Evolutionary conservation across 2,797 vertebrate genomes (phyloP), one percentile per base, ranked within the genome.

Genomic region (Heliangelus exortis): DNA sequence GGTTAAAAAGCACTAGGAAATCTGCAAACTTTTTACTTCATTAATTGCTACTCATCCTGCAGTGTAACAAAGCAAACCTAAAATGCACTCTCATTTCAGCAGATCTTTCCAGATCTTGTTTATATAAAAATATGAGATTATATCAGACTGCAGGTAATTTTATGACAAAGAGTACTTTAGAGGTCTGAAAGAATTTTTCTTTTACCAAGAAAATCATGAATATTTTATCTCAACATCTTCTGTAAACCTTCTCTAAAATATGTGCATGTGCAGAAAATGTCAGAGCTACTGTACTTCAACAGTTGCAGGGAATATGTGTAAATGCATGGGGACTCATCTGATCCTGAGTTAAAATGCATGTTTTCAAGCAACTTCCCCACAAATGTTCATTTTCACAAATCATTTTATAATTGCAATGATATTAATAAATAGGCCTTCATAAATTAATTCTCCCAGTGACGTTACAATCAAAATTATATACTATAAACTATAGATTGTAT

Each of bases 221-320:
- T 97, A 97, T 97, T 97, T 97, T 95, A 97, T 97, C 41, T 71
- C 72, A 97, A 91, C 87, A 96, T 78, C 87, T 95, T 94, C 78
- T 78, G 92, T 83, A 91, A 96, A 95, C 82, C 94, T 93, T 59
- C 91, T 93, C 71, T 89, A 97, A 97, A 97, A 97, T 88, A 96
- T 92, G 67, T 81, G 91, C 93, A 96, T 93, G 95, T 91, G 86
- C 95, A 93, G 77, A 77, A 71, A 82, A 92, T 96, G 95, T 94
- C 95, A 97, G 83, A 97, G 93, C 84, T 94, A 84, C 84, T 85
- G 65, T 90, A 92, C 95, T 91, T 93, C 90, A 97, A 84, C 61
- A 92, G 94, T 89, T 83, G 87, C 86, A 87, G n/a, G 26, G 91
- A 93, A 48, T 84, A 74, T 28, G 61, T 50, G 21, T 65, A 69